Evolutionary conservation across 2,797 vertebrate genomes (phyloP).

Genomic region (Holocentrus rufus): DNA sequence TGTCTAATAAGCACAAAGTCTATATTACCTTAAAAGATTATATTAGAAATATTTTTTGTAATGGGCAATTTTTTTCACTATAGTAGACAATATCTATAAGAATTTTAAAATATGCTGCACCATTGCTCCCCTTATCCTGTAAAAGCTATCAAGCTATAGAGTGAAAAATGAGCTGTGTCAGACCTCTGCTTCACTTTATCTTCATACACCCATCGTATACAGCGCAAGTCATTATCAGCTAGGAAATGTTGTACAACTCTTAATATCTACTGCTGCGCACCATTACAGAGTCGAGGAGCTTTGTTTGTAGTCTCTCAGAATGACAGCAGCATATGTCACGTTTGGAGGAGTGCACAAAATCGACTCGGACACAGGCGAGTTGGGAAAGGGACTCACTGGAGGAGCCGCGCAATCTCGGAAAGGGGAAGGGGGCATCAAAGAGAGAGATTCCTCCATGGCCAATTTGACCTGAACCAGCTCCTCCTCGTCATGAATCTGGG

Average conservation of each 20-base stretch:
- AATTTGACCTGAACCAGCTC: slow-evolving; percentile 83
- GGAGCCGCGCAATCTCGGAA: slow-evolving; percentile 91
- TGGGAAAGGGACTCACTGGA: slow-evolving; percentile 86
- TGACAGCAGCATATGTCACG: slow-evolving; percentile 90
- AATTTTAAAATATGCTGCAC: slow-evolving; percentile 36
- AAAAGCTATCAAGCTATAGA: slow-evolving; percentile 49
- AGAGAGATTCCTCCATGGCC: slow-evolving; percentile 86
- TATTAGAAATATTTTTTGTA: slow-evolving; percentile 55
- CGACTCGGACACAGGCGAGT: slow-evolving; percentile 93
- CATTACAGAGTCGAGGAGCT: slow-evolving; percentile 95
- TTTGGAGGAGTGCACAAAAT: slow-evolving; percentile 90
- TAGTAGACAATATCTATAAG: slow-evolving; percentile 46
- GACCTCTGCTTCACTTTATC: slow-evolving; percentile 34
- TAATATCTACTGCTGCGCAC: not conserved
- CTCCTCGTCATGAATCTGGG: slow-evolving; percentile 84
- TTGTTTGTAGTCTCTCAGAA: slow-evolving; percentile 94
- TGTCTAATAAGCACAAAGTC: slow-evolving; percentile 38
- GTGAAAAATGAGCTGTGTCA: slow-evolving; percentile 45
- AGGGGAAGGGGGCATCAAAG: slow-evolving; percentile 93
- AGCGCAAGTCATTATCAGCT: slow-evolving; percentile 46
- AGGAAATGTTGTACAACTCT: slow-evolving; percentile 39
- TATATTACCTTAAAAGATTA: slow-evolving; percentile 57
- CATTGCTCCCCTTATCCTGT: slow-evolving; percentile 43
- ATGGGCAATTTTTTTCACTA: slow-evolving; percentile 38
- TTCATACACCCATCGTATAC: slow-evolving; percentile 30